Base-by-base conservation (phyloP, 2,888 invertebrate genomes). In the Danaus chrysippus region DNA sequence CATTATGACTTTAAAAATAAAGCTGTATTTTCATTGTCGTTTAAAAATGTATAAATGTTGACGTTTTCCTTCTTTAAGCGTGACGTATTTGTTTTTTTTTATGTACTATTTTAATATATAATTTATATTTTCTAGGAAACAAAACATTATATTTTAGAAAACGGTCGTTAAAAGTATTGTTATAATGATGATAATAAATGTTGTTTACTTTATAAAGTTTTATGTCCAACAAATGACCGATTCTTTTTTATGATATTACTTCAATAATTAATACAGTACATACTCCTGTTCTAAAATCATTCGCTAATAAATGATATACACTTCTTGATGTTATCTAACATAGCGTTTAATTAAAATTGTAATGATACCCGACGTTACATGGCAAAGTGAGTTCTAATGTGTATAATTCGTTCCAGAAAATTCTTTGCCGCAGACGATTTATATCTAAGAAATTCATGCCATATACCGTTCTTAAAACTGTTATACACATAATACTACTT, bases 361-460 rank as follows among this genome's bases (percentile, higher is more conserved):
- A 34, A 34, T 34, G 23, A 34, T 34, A 34, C 23, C 23, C 23
- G 23, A 34, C 23, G 23, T 34, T 34, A 34, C 23, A 34, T 34
- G 23, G 23, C 23, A 34, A 34, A 34, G 23, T 34, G 23, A 34
- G 23, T 34, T 34, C 23, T 34, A 34, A 34, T 34, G 23, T 34
- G 2, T 34, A 34, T 34, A 34, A 34, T 34, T 34, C 23, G 23
- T 34, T 34, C 49, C 54, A 55, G 42, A 64, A n/a, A 54, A 58
- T 58, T 60, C 60, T 63, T 42, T 59, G 62, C 65, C 65, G 65
- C 60, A 60, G 8, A 53, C 13, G 65, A 65, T 62, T 62, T 34
- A 62, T 62, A 65, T 65, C 62, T 41, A 3, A 55, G 62, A 44
- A 58, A 59, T 52, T 57, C 59, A 44, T 60, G 58, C 58, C 63